Evolutionary conservation across 1,140 invertebrate genomes (phyloP).

Genomic region (Idris sp.): DNA sequence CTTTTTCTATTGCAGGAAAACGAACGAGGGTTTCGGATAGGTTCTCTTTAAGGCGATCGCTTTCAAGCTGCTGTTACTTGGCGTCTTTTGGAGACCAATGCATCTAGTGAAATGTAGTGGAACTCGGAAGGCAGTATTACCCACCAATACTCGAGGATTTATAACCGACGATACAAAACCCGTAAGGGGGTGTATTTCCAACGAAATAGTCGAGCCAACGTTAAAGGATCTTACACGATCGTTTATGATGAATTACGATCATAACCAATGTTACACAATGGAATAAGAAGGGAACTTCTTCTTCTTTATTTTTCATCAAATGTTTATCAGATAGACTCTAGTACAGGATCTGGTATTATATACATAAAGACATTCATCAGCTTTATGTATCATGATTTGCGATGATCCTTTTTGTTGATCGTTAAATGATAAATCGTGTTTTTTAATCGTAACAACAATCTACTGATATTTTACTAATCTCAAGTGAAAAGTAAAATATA

Average conservation of each 20-base stretch:
- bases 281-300: slow-evolving; percentile 7
- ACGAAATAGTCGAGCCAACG: slow-evolving; percentile 33
- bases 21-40: slow-evolving; percentile 28
- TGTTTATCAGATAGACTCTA: too few relatives aligned
- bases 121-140: slow-evolving; percentile 65
- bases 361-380: too few relatives aligned
- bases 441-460: too few relatives aligned
- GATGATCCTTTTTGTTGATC: too few relatives aligned
- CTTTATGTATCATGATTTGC: too few relatives aligned
- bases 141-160: slow-evolving; percentile 68
- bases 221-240: slow-evolving; percentile 35
- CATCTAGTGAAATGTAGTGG: slow-evolving; percentile 70
- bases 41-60: slow-evolving; percentile 62
- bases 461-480: too few relatives aligned
- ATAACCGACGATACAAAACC: slow-evolving; percentile 65
- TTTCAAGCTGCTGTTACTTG: slow-evolving; percentile 51
- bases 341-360: too few relatives aligned
- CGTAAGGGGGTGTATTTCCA: slow-evolving; percentile 63
- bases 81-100: slow-evolving; percentile 63
- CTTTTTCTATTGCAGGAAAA: slow-evolving; percentile 18
- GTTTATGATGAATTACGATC: slow-evolving; percentile 45
- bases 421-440: too few relatives aligned
- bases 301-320: background rate
- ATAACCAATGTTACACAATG: slow-evolving; percentile 31
- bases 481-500: too few relatives aligned